These are phyloP conservation scores for Chymomyza procnemis DNA, from an alignment of 2,888 invertebrate genomes.

Conservation along the genomic window DNA sequence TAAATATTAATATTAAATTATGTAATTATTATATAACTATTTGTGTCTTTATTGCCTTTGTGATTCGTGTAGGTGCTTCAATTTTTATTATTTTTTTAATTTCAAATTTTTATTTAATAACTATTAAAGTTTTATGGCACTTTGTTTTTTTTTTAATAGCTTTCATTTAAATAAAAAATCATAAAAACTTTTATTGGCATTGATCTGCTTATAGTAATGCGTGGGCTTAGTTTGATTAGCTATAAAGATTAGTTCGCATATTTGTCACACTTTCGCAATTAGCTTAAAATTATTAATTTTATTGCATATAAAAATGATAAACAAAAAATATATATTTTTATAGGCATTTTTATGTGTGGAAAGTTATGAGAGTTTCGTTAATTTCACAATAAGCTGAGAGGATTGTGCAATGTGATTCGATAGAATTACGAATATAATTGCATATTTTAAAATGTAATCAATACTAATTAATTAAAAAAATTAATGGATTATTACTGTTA, in stretches of 20 bases:
- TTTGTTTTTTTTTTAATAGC: not conserved
- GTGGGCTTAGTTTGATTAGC: not conserved
- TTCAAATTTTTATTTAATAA: conserved; percentile 10
- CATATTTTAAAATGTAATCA: too few relatives aligned
- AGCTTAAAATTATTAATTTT: not conserved
- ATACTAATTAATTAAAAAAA: too few relatives aligned
- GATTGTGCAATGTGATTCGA: too few relatives aligned
- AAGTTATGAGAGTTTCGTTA: not conserved
- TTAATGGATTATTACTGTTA: too few relatives aligned
- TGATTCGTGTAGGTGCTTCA: conserved; percentile 2
- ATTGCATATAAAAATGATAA: not conserved
- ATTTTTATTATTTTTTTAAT: conserved; percentile 19
- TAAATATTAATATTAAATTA: conserved; percentile 52
- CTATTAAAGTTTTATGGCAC: conserved; percentile 23
- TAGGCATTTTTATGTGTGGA: not conserved
- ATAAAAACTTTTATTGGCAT: conserved; percentile 32
- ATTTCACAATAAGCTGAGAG: not conserved
- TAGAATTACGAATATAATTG: too few relatives aligned
- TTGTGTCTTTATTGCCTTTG: not conserved
- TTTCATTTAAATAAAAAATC: conserved; percentile 30
- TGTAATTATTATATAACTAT: conserved; percentile 17
- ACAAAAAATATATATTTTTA: not conserved
- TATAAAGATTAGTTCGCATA: not conserved
- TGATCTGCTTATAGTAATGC: conserved; percentile 52
- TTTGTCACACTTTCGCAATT: not conserved